Evolutionary conservation across 2,113 vertebrate genomes (phyloP).

Genomic region (Clupea harengus): DNA sequence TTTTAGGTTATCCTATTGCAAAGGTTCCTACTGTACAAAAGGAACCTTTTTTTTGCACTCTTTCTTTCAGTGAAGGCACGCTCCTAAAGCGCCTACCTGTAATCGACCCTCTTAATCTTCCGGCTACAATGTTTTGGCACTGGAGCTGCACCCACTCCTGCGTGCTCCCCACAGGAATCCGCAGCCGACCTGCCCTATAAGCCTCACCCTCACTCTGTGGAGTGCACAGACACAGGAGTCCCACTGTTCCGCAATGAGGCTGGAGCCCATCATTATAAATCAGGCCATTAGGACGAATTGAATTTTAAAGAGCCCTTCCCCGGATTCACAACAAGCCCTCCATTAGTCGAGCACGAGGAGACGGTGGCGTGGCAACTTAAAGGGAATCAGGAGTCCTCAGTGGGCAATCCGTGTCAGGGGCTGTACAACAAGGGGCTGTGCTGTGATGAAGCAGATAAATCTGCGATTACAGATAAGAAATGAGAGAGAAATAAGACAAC

Average conservation of each 20-base stretch:
- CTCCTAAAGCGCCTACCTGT: not conserved
- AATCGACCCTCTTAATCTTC: not conserved
- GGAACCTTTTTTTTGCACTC: not conserved
- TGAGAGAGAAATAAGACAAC: slow-evolving; percentile 1
- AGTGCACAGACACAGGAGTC: not conserved
- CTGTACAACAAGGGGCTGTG: not conserved
- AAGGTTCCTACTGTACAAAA: too few species aligned
- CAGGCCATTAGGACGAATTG: slow-evolving; percentile 66
- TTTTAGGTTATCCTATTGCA: not conserved
- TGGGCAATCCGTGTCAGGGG: slow-evolving; percentile 19
- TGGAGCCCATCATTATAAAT: slow-evolving; percentile 69
- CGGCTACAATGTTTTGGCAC: not conserved
- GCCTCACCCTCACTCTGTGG: not conserved
- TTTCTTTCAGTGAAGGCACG: not conserved
- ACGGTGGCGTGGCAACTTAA: slow-evolving; percentile 56
- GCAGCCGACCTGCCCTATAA: not conserved
- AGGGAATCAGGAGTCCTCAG: not conserved
- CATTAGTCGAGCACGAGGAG: slow-evolving; percentile 54
- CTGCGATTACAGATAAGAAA: not conserved
- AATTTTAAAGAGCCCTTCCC: slow-evolving; percentile 66
- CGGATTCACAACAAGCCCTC: slow-evolving; percentile 60
- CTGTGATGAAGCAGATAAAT: slow-evolving; percentile 32
- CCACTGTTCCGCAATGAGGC: slow-evolving; percentile 38
- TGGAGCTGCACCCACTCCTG: not conserved
- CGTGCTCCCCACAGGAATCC: not conserved